Conservation (phyloP, 2,113 vertebrate genomes). For the Odobenus rosmarus region DNA sequence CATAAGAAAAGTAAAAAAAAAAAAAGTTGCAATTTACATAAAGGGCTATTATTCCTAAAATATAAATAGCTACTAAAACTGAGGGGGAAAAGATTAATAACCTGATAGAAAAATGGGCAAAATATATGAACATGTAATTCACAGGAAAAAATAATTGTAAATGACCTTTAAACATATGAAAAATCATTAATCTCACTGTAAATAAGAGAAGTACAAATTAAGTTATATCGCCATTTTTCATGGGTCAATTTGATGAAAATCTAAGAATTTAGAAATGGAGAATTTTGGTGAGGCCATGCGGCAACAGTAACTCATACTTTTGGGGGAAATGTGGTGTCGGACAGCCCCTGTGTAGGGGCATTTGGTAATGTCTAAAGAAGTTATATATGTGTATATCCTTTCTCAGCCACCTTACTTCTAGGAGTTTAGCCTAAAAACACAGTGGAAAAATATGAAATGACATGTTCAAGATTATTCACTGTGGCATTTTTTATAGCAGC, state of each 20-base stretch:
- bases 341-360: neutral
- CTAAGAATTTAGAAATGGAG: neutral
- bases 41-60: neutral
- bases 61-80: neutral
- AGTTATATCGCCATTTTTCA: constrained; percentile 27
- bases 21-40: constrained; percentile 26
- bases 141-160: neutral
- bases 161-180: neutral
- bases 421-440: constrained; percentile 38
- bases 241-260: neutral
- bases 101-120: neutral
- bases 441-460: constrained; percentile 15
- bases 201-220: constrained; percentile 27
- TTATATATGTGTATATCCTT: neutral
- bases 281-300: neutral
- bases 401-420: constrained; percentile 36
- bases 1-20: neutral
- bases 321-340: neutral
- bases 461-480: constrained; percentile 50
- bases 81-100: neutral
- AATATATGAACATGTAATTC: neutral
- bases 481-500: constrained; percentile 23
- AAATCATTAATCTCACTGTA: constrained; percentile 2
- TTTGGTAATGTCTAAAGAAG: constrained; percentile 35
- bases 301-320: neutral